phyloP scores from a whole-genome alignment of 2,113 vertebrate genomes.

The Tragelaphus imberbis region DNA sequence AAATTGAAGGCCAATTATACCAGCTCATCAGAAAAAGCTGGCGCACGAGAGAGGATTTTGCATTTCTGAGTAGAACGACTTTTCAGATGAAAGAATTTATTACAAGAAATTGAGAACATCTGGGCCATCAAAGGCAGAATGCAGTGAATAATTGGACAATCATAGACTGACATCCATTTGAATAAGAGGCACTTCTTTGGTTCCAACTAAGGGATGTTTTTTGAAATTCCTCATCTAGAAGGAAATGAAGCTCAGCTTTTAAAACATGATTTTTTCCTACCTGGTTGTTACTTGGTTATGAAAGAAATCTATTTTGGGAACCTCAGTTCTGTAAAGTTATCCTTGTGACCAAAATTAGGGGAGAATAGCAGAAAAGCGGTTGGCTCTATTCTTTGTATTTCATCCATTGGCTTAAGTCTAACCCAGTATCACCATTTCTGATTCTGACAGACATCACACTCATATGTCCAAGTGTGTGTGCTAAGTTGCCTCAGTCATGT shows the following conservation, averaged over 20 bases:
- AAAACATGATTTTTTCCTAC: slow-evolving; percentile 19
- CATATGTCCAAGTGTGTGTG: neutral
- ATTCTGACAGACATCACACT: neutral
- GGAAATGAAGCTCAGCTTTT: slow-evolving; percentile 33
- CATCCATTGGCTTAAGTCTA: neutral
- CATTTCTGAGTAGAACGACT: slow-evolving; percentile 80
- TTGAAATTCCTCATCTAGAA: slow-evolving; percentile 47
- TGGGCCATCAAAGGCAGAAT: slow-evolving; percentile 82
- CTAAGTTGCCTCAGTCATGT: neutral
- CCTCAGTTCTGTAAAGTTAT: neutral
- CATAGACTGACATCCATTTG: slow-evolving; percentile 80
- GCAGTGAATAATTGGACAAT: slow-evolving; percentile 85
- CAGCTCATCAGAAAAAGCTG: slow-evolving; percentile 80
- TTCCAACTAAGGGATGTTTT: slow-evolving; percentile 57
- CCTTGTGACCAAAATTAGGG: neutral
- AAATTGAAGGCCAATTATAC: slow-evolving; percentile 85
- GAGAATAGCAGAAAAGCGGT: neutral
- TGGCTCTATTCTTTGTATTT: neutral
- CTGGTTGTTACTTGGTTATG: slow-evolving; percentile 56
- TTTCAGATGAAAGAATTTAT: slow-evolving; percentile 77
- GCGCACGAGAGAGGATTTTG: slow-evolving; percentile 78
- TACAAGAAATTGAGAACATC: slow-evolving; percentile 86
- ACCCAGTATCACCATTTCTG: neutral
- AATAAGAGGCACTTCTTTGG: slow-evolving; percentile 73
- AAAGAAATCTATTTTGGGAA: slow-evolving; percentile 34